A percentile compares a stretch with the other conserved stretches of the same genome.
These are phyloP conservation scores for Dicranocentrus wangi DNA, from an alignment of 2,888 invertebrate species.

Conservation along the genomic window DNA sequence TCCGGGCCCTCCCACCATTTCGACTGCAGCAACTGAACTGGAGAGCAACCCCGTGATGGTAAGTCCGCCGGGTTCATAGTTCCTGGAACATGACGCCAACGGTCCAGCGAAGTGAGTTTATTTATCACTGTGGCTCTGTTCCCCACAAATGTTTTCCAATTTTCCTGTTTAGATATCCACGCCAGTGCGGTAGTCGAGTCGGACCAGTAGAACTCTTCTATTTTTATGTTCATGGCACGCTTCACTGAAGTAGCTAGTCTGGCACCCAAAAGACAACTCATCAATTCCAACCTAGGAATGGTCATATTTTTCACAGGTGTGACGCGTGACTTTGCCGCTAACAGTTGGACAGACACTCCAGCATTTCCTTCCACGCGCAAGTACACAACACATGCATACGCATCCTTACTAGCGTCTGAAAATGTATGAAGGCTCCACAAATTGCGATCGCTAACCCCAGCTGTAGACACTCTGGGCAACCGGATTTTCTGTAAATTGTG, in stretches of 20 bases:
- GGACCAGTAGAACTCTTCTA: neutral
- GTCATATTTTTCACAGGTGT: neutral
- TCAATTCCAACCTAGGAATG: constrained; percentile 14
- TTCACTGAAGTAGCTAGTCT: neutral
- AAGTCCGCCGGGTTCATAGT: constrained; percentile 31
- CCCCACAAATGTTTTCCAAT: constrained; percentile 16
- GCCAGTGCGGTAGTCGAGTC: constrained; percentile 19
- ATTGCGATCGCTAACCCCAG: neutral
- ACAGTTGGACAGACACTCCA: neutral
- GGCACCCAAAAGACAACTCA: neutral
- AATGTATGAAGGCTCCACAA: constrained; percentile 6
- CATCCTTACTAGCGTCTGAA: neutral
- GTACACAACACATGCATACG: neutral
- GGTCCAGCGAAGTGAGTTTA: neutral
- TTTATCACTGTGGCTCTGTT: neutral
- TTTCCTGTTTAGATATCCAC: neutral
- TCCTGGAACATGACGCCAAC: constrained; percentile 35
- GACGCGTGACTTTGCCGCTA: neutral
- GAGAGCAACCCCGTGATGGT: constrained; percentile 27
- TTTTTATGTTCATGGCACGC: neutral
- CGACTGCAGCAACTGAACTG: neutral
- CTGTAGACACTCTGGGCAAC: neutral
- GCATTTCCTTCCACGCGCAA: neutral
- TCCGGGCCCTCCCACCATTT: constrained; percentile 27
- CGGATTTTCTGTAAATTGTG: too few species aligned